Evolutionary conservation across 2,888 invertebrate genomes (phyloP).

Genomic region (Macaria liturata): DNA sequence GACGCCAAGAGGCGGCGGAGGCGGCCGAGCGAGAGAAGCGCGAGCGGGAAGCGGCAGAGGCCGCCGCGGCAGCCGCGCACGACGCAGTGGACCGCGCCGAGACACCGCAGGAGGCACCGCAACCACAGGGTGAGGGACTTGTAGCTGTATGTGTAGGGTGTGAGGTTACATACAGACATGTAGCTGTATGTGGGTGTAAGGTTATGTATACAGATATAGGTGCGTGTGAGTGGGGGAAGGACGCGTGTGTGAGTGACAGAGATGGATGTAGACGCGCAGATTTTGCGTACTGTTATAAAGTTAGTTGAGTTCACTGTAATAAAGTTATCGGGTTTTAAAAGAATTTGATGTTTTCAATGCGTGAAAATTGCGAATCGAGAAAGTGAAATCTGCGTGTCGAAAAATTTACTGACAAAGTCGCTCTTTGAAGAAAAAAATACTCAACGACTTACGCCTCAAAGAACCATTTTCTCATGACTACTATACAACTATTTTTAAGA

Average conservation of each 20-base stretch:
- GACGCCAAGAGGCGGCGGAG: constrained; percentile 93
- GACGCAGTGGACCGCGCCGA: constrained; percentile 69
- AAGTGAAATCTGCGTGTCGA: too few relatives aligned
- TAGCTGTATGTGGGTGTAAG: background rate
- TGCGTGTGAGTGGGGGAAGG: background rate
- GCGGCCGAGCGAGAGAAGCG: constrained; percentile 90
- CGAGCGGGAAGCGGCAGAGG: constrained; percentile 82
- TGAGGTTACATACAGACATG: background rate
- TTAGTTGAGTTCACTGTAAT: too few relatives aligned
- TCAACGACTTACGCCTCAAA: too few relatives aligned
- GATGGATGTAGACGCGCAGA: background rate
- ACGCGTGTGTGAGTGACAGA: background rate
- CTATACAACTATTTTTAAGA: too few relatives aligned
- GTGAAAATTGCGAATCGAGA: too few relatives aligned
- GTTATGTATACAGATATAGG: background rate
- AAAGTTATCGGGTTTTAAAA: too few relatives aligned
- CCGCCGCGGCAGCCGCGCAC: constrained; percentile 67
- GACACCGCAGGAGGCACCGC: constrained; percentile 59
- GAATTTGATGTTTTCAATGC: too few relatives aligned
- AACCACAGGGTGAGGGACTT: constrained; percentile 58
- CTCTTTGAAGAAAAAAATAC: too few relatives aligned
- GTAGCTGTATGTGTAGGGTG: too few relatives aligned
- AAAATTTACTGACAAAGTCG: too few relatives aligned
- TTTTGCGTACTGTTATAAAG: background rate
- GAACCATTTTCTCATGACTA: too few relatives aligned